These are phyloP conservation scores for Stegophylla sp. DNA, from an alignment of 2,888 invertebrate species.

Conservation along the genomic window DNA sequence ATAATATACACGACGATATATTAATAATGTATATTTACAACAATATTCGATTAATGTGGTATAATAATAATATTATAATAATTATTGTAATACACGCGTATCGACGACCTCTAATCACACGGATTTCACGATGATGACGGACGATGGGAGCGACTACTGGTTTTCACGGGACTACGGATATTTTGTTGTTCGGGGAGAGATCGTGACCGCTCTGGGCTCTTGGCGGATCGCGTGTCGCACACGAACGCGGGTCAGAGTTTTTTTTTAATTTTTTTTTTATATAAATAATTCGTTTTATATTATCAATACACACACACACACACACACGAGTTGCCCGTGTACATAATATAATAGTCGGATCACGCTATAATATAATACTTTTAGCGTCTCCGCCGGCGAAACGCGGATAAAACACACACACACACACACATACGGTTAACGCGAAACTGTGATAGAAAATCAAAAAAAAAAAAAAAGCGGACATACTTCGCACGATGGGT, in stretches of 20 bases:
- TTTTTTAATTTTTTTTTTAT: neutral
- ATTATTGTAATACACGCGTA: too few relatives aligned
- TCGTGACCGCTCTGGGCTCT: constrained; percentile 52
- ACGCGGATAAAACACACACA: neutral
- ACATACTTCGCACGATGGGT: too few relatives aligned
- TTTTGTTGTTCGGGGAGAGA: constrained; percentile 29
- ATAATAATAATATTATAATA: constrained; percentile 20
- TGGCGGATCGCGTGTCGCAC: constrained; percentile 38
- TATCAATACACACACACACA: too few relatives aligned
- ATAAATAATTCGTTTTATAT: constrained; percentile 49
- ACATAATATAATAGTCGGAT: constrained; percentile 16
- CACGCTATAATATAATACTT: constrained; percentile 19
- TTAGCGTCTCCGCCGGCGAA: constrained; percentile 10
- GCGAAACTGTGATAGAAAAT: neutral
- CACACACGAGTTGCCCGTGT: too few relatives aligned
- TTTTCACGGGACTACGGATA: constrained; percentile 42
- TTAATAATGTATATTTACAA: neutral
- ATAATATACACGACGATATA: constrained; percentile 1
- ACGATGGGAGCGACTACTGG: constrained; percentile 56
- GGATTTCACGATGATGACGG: constrained; percentile 16
- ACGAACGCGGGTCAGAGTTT: neutral
- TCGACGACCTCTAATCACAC: constrained; percentile 43
- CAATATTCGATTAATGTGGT: constrained; percentile 27
- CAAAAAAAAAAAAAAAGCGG: neutral
- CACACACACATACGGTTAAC: neutral